These are phyloP conservation scores for Opisthograptis luteolata DNA, from an alignment of 2,888 invertebrate species.

Conservation along the genomic window DNA sequence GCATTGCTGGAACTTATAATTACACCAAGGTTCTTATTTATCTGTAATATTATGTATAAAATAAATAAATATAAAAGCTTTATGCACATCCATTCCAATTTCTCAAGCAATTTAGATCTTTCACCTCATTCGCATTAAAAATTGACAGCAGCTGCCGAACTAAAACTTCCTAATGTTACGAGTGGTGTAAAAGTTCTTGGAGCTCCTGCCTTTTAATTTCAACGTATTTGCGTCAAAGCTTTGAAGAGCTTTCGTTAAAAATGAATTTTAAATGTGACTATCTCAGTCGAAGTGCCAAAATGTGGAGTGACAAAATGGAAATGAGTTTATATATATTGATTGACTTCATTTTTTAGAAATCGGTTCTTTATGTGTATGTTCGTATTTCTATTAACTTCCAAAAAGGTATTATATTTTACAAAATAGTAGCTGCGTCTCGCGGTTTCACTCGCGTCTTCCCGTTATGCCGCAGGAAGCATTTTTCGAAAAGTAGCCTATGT, in stretches of 20 bases:
- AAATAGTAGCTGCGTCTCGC: too few relatives aligned
- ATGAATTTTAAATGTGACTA: conserved; percentile 27
- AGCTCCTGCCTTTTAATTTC: conserved; percentile 49
- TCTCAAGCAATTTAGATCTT: too few relatives aligned
- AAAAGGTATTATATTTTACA: too few relatives aligned
- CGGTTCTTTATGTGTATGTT: not conserved
- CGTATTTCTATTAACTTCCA: too few relatives aligned
- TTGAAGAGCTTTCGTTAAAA: conserved; percentile 35
- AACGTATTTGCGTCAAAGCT: conserved; percentile 46
- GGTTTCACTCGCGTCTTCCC: too few relatives aligned
- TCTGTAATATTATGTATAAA: too few relatives aligned
- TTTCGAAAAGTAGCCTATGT: too few relatives aligned
- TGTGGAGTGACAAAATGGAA: conserved; percentile 9
- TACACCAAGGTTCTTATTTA: too few relatives aligned
- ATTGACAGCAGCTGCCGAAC: not conserved
- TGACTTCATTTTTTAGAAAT: not conserved
- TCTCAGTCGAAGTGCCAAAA: conserved; percentile 6
- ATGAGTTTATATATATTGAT: conserved; percentile 10
- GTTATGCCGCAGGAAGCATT: too few relatives aligned
- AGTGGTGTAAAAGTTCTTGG: conserved; percentile 50
- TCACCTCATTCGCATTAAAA: not conserved
- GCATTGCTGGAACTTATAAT: too few relatives aligned
- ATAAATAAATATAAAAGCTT: too few relatives aligned
- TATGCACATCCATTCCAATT: too few relatives aligned
- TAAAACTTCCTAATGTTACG: conserved; percentile 51